Conservation (phyloP, 2,113 vertebrate species). For the Sinocyclocheilus rhinocerous region DNA sequence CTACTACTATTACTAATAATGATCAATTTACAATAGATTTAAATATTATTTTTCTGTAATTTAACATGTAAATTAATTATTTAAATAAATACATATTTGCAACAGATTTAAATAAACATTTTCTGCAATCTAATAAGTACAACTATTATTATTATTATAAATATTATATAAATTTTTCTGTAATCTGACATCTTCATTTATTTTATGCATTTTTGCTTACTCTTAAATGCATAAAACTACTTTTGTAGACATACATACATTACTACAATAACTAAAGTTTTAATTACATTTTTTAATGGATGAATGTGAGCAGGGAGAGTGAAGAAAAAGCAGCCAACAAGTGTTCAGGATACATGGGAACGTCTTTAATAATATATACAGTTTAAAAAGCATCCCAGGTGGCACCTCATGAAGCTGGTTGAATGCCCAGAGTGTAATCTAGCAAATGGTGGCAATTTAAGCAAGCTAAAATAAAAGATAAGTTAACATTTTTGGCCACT, state of each 20-base stretch:
- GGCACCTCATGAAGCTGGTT: neutral
- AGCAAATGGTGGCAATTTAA: neutral
- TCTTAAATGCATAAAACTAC: neutral
- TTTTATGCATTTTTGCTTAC: too few species aligned
- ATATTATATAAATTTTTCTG: neutral
- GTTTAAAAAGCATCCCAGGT: slow-evolving; percentile 29
- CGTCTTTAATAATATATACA: slow-evolving; percentile 23
- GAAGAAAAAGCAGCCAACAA: neutral
- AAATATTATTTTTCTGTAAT: neutral
- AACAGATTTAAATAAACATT: neutral
- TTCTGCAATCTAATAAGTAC: neutral
- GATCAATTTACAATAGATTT: neutral
- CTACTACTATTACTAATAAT: neutral
- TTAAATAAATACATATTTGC: neutral
- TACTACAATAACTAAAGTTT: neutral
- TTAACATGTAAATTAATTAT: neutral
- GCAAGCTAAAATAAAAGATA: neutral
- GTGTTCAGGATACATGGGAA: slow-evolving; percentile 5
- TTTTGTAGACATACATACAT: neutral
- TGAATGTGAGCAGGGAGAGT: neutral
- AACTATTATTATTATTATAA: neutral
- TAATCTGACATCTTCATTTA: neutral
- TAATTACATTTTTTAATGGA: neutral
- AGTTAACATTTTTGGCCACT: neutral
- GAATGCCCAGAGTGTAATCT: slow-evolving; percentile 19